These are phyloP conservation scores for Cettia cetti DNA, from an alignment of 2,113 vertebrate genomes.

Conservation along the genomic window DNA sequence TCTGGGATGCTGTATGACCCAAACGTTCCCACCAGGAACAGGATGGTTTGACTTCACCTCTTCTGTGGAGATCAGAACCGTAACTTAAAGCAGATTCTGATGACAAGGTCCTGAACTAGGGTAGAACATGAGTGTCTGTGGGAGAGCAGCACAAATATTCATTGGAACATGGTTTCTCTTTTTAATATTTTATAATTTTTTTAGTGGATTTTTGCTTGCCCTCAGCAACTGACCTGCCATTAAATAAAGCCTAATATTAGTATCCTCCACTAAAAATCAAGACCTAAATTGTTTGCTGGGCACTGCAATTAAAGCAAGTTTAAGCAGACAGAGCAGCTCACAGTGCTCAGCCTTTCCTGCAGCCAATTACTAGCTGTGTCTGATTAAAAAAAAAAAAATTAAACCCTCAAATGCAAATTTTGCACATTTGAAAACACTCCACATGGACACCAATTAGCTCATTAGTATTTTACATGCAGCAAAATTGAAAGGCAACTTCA, in stretches of 20 bases:
- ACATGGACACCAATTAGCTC: neutral
- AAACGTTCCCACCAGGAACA: neutral
- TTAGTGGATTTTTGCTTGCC: neutral
- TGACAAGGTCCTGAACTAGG: neutral
- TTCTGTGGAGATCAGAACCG: neutral
- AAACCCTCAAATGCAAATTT: neutral
- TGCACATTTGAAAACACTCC: neutral
- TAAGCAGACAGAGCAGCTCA: neutral
- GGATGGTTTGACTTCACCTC: neutral
- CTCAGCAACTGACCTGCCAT: neutral
- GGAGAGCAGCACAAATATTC: neutral
- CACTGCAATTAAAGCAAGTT: neutral
- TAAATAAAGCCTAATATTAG: neutral
- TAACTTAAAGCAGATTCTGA: neutral
- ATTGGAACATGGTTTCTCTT: neutral
- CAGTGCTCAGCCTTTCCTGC: neutral
- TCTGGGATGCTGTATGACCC: neutral
- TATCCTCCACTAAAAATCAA: neutral
- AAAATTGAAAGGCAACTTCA: neutral
- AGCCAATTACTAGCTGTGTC: neutral
- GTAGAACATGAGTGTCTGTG: rapidly evolving
- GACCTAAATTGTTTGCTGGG: neutral
- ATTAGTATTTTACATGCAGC: neutral
- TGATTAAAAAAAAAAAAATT: neutral
- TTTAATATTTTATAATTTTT: neutral